Percentiles rank a stretch among this genome's conserved stretches.
Evolutionary conservation across 2,888 invertebrate genomes (phyloP).

Genomic region (Pelosia muscerda): DNA sequence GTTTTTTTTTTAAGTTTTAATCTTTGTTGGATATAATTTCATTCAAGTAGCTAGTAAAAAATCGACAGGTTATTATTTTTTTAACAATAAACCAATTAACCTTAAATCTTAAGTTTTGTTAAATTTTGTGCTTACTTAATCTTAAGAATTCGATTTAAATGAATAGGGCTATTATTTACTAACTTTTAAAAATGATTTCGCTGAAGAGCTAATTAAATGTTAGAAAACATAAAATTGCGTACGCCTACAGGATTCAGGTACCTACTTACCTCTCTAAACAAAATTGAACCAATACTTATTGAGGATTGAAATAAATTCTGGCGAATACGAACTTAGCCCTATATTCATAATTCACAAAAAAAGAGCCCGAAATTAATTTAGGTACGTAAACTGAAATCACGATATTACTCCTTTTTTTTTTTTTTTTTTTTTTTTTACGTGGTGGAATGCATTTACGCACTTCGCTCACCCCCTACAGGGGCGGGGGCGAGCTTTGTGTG

Average conservation of each 20-base stretch:
- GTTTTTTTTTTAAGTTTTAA: no score
- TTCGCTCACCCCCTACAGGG: no score
- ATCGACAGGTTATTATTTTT: not conserved
- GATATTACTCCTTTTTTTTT: constrained; percentile 24
- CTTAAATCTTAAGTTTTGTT: not conserved
- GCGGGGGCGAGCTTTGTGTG: no score
- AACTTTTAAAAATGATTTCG: not conserved
- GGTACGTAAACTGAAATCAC: constrained; percentile 61
- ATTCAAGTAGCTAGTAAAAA: no score
- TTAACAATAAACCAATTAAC: not conserved
- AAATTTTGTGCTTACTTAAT: not conserved
- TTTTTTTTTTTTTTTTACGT: no score
- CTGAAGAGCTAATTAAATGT: constrained; percentile 33
- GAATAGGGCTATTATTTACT: not conserved
- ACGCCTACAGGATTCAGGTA: constrained; percentile 1
- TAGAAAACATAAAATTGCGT: constrained; percentile 26
- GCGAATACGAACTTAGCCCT: constrained; percentile 49
- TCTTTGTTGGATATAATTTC: no score
- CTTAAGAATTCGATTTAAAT: no score
- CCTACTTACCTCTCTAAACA: not conserved
- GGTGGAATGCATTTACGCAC: no score
- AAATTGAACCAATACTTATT: constrained; percentile 8
- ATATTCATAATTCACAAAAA: constrained; percentile 61
- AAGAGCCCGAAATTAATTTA: constrained; percentile 66
- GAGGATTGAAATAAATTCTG: constrained; percentile 28